These are phyloP conservation scores for Acanthosepion esculentum DNA, from an alignment of 2,888 invertebrate species.

Conservation along the genomic window DNA sequence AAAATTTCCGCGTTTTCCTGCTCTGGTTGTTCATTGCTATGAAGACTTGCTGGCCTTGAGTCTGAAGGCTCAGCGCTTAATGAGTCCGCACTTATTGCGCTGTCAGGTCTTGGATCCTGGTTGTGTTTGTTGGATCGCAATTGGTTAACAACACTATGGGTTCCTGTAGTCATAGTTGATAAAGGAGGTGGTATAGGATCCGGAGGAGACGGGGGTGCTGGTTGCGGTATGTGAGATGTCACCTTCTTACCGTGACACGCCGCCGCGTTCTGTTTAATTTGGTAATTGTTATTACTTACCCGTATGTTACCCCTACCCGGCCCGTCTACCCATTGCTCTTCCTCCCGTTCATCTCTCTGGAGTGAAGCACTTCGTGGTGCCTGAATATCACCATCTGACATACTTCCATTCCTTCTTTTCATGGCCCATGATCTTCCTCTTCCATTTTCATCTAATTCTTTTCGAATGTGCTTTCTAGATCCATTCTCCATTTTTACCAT, in stretches of 20 bases:
- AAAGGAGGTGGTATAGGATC: background rate
- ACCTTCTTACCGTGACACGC: background rate
- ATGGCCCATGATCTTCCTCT: background rate
- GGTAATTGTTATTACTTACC: slow-evolving; percentile 50
- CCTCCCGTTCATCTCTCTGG: slow-evolving; percentile 78
- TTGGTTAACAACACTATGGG: background rate
- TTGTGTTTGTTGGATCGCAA: background rate
- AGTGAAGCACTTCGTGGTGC: slow-evolving; percentile 82
- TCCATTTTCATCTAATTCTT: background rate
- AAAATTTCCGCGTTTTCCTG: background rate
- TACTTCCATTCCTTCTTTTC: background rate
- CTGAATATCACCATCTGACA: slow-evolving; percentile 75
- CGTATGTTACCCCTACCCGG: slow-evolving; percentile 59
- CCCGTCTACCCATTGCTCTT: slow-evolving; percentile 74
- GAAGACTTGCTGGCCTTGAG: slow-evolving; percentile 63
- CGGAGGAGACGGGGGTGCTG: background rate
- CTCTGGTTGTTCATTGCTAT: slow-evolving; percentile 53
- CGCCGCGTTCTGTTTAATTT: background rate
- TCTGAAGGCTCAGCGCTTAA: slow-evolving; percentile 62
- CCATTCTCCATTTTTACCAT: slow-evolving; percentile 68
- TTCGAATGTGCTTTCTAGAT: slow-evolving; percentile 42
- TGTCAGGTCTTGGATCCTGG: slow-evolving; percentile 61
- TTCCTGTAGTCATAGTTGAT: background rate
- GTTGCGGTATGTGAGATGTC: background rate
- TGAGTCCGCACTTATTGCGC: slow-evolving; percentile 64